Base-by-base conservation (phyloP, 2,113 vertebrate species). In the Entomyzon cyanotis region DNA sequence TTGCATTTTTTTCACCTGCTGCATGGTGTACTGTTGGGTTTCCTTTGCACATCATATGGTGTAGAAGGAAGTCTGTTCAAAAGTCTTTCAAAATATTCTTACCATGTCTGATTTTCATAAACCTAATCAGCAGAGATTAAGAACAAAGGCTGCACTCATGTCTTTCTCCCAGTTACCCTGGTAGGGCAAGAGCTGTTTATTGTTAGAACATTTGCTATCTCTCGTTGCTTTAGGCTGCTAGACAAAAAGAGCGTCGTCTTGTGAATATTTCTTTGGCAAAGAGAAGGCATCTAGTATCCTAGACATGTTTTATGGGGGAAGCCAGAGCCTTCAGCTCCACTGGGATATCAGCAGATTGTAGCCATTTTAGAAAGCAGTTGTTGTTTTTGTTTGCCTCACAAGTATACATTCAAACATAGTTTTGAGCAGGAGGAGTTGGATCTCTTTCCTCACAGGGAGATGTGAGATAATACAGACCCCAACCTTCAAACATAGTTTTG, bases 31-130 rank as follows among this genome's bases (percentile, higher is more conserved):
- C 47, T n/a, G 14, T 58, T 77, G 39, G 2, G 37, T 86, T 90
- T 94, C 60, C 67, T 85, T 90, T 44, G 15, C 64, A 11, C 58
- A 5, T 81, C 24, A 25, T 44, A 4, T 18, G 52, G 33, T 30
- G 19, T 47, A 89, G 68, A 77, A 91, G 68, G 73, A 95, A 94
- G 68, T 80, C 50, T 89, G 44, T 78, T 89, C 33, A 56, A 27
- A 81, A 71, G 81, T 56, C 44, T 78, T 93, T 85, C 81, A 75
- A 71, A 90, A 75, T 39, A 33, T 31, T 42, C 31, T 58, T 63
- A 19, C 37, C 64, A 25, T 71, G 31, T 87, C 79, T 90, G 52
- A 76, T 96, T 95, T 96, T 76, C 94, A 68, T 94, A 56, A 56
- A 12, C 33, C 18, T 82, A 71, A 75, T 84, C 60, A 68, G 74